Evolutionary conservation across 2,797 vertebrate genomes (phyloP), one percentile per base, ranked within the genome.

Genomic region (Mormyrus hasselquistii): DNA sequence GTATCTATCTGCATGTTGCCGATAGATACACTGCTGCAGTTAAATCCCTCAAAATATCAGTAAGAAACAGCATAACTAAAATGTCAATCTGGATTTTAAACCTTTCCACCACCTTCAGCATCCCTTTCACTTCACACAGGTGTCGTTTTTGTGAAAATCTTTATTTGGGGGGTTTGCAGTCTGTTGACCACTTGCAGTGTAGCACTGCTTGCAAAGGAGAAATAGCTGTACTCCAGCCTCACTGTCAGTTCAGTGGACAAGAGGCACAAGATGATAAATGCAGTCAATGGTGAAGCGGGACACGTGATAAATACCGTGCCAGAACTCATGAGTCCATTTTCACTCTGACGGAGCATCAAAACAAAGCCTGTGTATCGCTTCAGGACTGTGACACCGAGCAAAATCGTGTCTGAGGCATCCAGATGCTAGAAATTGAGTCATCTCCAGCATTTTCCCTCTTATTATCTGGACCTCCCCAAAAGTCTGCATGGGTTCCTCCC

Each of bases 221-320:
- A 90, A 55, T 89, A 92, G 92, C 93, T 93, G 90, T 90, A 91
- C 90, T 93, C 90, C 92, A 93, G 92, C 92, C 92, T 93, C 34
- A 90, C 92, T 92, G 93, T 95, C 91, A 91, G 76, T 93, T 92
- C 92, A 90, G 29, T 90, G 91, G 93, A 91, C 92, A 69, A 92
- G 93, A 84, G 83, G 88, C 79, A 12, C 44, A 22, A 83, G 88
- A 93, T 94, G 92, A 94, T 91, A 90, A 93, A 94, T 94, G 95
- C 93, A 94, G 93, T 93, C 95, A 93, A 93, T 94, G 94, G 94
- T 85, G 89, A 73, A 90, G 93, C 90, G 89, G 53, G 89, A 92
- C 91, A 29, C 86, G 53, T 69, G 89, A 89, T 91, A 92, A 92
- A 93, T 90, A 89, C 89, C 90, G 90, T 91, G 90, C 90, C 89